Evolutionary conservation across 2,888 invertebrate species (phyloP), one percentile per base, ranked within the genome.

Genomic region (Nephrotoma appendiculata): DNA sequence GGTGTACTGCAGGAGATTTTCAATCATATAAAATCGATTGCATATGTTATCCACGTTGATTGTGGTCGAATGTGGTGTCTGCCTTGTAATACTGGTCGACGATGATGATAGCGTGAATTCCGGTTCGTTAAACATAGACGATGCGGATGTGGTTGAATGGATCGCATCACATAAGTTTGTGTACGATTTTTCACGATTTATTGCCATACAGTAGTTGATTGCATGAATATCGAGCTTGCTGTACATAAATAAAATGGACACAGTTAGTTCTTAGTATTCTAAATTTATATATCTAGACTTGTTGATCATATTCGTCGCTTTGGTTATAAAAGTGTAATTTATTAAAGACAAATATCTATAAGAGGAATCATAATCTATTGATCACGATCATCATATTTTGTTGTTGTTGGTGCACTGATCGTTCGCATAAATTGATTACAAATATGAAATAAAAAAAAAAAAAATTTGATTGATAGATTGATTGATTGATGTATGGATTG

Each of bases 171-270:
- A 91, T 87, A 88, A 90, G 88, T 88, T 89, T n/a, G 86, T 87
- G 85, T 90, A 89, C 6, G 89, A 87, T n/a, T 87, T 87, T 86
- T 88, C 88, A 6, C 89, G 89, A 87, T 89, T 90, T 52, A 92
- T 88, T 41, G 91, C 90, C 87, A 92, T 86, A 86, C 91, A 92
- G 87, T 92, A 92, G 87, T 91, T 90, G 89, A 92, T 90, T 0
- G 91, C 91, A 88, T 92, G 91, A 83, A 90, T 90, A 87, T 92
- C 91, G 85, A 91, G 89, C 89, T 92, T 91, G 87, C 91, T 91
- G 87, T 5, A 57, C 7, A 83, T 42, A 85, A 41, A 83, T 12
- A 83, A 83, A 83, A 83, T 41, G 48, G 52, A 52, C 15, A 71
- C 71, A 71, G 71, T 71, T 71, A 71, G 71, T 71, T 71, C 71